Conservation (phyloP, 2,113 vertebrate genomes). For the Atrichornis clamosus region DNA sequence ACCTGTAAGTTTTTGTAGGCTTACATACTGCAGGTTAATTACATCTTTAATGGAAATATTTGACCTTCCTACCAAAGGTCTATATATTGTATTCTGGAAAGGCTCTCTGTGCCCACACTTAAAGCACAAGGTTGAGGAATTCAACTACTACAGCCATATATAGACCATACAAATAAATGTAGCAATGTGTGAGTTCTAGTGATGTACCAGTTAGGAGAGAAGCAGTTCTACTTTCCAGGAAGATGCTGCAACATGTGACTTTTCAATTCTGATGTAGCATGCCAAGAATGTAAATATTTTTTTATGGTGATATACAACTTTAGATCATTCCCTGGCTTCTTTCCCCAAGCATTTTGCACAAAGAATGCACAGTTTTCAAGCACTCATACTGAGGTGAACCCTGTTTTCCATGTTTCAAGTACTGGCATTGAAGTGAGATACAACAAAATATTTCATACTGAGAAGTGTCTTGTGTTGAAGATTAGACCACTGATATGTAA, state of each 20-base stretch:
- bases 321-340: background rate
- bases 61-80: background rate
- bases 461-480: background rate
- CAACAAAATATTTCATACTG: background rate
- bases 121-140: background rate
- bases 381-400: background rate
- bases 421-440: background rate
- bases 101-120: background rate
- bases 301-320: background rate
- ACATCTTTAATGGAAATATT: background rate
- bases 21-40: background rate
- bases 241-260: background rate
- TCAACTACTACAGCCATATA: background rate
- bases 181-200: background rate
- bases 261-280: background rate
- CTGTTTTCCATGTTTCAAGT: background rate
- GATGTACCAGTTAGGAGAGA: background rate
- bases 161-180: background rate
- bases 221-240: background rate
- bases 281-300: constrained; percentile 17
- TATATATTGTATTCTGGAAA: background rate
- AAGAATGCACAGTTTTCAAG: background rate
- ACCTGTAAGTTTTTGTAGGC: background rate
- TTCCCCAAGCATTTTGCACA: background rate
- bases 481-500: background rate